Evolutionary conservation across 2,797 vertebrate species (phyloP).

Genomic region (Antennarius maculatus): DNA sequence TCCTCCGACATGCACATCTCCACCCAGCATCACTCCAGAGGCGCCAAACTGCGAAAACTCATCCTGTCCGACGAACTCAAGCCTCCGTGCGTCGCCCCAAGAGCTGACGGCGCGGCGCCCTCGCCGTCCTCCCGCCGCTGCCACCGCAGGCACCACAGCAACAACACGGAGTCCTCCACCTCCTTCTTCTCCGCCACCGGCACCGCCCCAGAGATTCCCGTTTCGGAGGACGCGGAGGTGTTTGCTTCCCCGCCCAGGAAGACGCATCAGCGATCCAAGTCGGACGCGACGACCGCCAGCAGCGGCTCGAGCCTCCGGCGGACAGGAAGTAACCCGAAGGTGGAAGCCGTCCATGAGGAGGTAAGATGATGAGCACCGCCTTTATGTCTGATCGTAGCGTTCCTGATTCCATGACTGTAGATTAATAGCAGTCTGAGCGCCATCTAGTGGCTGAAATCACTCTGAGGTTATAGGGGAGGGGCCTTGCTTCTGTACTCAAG

Average conservation of each 20-base stretch:
- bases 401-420: no score
- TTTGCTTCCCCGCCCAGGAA: conserved; percentile 89
- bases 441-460: no score
- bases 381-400: background rate
- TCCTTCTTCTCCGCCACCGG: conserved; percentile 45
- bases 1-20: conserved; percentile 99
- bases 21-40: conserved; percentile 93
- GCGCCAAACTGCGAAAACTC: conserved; percentile 90
- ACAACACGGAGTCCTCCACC: conserved; percentile 38
- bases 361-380: conserved; percentile 69
- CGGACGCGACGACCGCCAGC: conserved; percentile 87
- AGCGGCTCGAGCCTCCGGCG: conserved; percentile 86
- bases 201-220: background rate
- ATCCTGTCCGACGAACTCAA: conserved; percentile 95
- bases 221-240: conserved; percentile 70
- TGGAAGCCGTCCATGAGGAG: conserved; percentile 91
- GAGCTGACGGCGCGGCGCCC: conserved; percentile 60
- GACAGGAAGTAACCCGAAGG: conserved; percentile 93
- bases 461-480: no score
- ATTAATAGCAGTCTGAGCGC: no score
- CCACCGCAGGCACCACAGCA: conserved; percentile 64
- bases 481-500: no score
- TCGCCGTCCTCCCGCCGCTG: conserved; percentile 45
- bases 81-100: conserved; percentile 50
- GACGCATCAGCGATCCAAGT: conserved; percentile 97